Base-by-base conservation (phyloP, 2,888 invertebrate species). In the Melikaiella ostensackeni region DNA sequence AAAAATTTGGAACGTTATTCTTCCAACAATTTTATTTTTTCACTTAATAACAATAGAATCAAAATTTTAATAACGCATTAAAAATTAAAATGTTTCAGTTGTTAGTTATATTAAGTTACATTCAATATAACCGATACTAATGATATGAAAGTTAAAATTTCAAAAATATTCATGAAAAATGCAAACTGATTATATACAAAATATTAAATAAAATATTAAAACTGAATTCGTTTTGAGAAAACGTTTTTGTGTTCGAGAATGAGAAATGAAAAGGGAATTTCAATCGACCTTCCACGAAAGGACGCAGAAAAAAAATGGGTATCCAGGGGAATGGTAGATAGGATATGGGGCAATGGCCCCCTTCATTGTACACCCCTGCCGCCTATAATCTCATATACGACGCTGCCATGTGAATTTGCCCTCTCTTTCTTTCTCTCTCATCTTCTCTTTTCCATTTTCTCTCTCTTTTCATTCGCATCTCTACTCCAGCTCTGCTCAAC, bases 341-440 rank as follows among this genome's bases (percentile, higher is more conserved):
- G 70, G 70, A 70, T 70, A 70, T 70, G 70, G 70, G 70, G 70
- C 70, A 70, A 70, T 55, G 70, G 70, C 70, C 70, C 70, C 50
- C 50, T 70, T 70, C 70, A 70, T 70, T 70, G 50, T 55, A 70
- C 66, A 76, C 75, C 73, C 70, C 66, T 76, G 59, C 74, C 59
- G 27, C 62, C 76, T 46, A 42, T 70, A 70, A 70, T 70, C 70
- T 70, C 70, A 55, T 70, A 70, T 30, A 70, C 70, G 50, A 70
- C 50, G 50, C 70, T 70, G 70, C 30, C 70, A 50, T 70, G 70
- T 70, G 70, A 70, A 70, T 46, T 30, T 70, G 2, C n/a, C 55
- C 64, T 24, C 74, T 70, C 70, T n/a, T 57, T 79, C 81, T 80
- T 75, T 76, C 66, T 76, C 46, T 19, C 30, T 30, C n/a, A 8